Percentiles rank a stretch among this genome's conserved stretches.
Conservation (phyloP, 92 coral and sea anemone genomes). For the Umimayanthus kanabou region DNA sequence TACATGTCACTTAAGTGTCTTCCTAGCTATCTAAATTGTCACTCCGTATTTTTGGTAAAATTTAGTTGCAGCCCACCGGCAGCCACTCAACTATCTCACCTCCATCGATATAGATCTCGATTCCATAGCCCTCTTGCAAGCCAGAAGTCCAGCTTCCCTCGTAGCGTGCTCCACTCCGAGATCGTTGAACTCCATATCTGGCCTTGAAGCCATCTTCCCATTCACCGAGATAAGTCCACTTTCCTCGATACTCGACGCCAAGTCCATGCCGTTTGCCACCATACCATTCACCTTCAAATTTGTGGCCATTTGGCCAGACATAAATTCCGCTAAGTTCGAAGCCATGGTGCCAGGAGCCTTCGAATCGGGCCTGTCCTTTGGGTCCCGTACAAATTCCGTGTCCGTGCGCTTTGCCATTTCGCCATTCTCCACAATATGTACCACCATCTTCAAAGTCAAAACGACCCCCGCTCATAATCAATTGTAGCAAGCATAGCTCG, state of each 20-base stretch:
- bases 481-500: slow-evolving; percentile 81
- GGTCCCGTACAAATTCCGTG: slow-evolving; percentile 93
- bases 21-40: neutral
- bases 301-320: slow-evolving; percentile 95
- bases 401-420: slow-evolving; percentile 90
- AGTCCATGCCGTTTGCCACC: slow-evolving; percentile 86
- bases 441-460: slow-evolving; percentile 98
- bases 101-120: slow-evolving; percentile 84
- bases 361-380: slow-evolving; percentile 92
- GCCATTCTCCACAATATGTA: slow-evolving; percentile 91
- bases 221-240: slow-evolving; percentile 88
- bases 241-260: slow-evolving; percentile 86
- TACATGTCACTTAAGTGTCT: neutral
- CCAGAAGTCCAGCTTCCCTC: slow-evolving; percentile 97
- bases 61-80: neutral
- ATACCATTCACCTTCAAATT: slow-evolving; percentile 85
- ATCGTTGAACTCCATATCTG: slow-evolving; percentile 84
- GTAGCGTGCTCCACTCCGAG: slow-evolving; percentile 82
- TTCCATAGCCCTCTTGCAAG: slow-evolving; percentile 87
- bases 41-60: neutral
- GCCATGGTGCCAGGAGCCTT: slow-evolving; percentile 89
- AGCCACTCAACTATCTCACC: slow-evolving; percentile 55
- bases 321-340: slow-evolving; percentile 87
- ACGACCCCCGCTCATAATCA: slow-evolving; percentile 90
- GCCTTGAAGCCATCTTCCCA: slow-evolving; percentile 94